These are phyloP conservation scores for Chromoteleia sp. DNA, from an alignment of 2,888 invertebrate species.

Conservation along the genomic window DNA sequence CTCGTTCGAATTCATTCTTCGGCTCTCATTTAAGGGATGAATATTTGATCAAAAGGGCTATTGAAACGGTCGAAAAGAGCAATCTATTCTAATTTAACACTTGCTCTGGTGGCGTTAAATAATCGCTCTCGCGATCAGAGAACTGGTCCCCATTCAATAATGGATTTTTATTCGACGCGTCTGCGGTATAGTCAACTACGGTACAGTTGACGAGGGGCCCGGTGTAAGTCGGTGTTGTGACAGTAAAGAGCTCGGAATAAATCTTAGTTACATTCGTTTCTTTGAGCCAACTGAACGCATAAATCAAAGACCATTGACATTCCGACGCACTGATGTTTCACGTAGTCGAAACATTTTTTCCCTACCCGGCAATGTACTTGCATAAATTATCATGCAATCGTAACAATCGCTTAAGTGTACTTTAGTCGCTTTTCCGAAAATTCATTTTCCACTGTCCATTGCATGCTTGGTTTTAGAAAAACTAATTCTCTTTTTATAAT, in stretches of 20 bases:
- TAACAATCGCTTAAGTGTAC: neutral
- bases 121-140: conserved; percentile 79
- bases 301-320: conserved; percentile 80
- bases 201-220: conserved; percentile 68
- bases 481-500: too few species aligned
- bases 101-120: conserved; percentile 81
- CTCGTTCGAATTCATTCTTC: conserved; percentile 35
- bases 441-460: too few species aligned
- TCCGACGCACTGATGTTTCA: conserved; percentile 60
- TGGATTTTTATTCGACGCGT: conserved; percentile 80
- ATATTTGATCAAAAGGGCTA: conserved; percentile 66
- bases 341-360: conserved; percentile 13
- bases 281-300: conserved; percentile 79
- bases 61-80: conserved; percentile 71
- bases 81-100: conserved; percentile 83
- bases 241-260: conserved; percentile 82
- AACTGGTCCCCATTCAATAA: conserved; percentile 81
- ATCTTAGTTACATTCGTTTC: conserved; percentile 82
- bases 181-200: conserved; percentile 76
- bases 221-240: conserved; percentile 80
- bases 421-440: conserved; percentile 12
- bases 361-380: neutral
- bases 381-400: neutral
- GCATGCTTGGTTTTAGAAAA: too few species aligned
- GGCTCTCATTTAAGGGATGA: conserved; percentile 52